Evolutionary conservation across 2,888 invertebrate species (phyloP), one percentile per base, ranked within the genome.

Genomic region (Lamproptera curius): DNA sequence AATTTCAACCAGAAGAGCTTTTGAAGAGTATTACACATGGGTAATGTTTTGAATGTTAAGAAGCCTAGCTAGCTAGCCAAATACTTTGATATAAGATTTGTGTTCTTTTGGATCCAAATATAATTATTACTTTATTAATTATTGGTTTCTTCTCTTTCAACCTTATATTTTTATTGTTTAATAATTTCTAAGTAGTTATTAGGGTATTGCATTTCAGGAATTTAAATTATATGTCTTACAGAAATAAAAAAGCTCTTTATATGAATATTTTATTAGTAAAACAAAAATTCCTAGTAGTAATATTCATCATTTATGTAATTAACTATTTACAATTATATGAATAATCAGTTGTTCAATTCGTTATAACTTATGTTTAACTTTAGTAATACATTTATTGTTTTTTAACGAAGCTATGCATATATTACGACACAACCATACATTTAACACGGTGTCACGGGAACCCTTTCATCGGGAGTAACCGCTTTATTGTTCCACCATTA

Each of bases 371-470:
- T 68, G 70, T 72, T 73, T 78, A 80, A 66, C 67, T 71, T 78
- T 77, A 78, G 65, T 77, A 77, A 71, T 81, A 80, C 74, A 70
- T 68, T 73, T 73, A 71, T 60, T 49, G 36, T 43, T 70, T 72
- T 47, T 43, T 80, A 84, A 85, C 85, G 77, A 85, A 85, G 79
- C 84, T 84, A 85, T 81, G 77, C 71, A 84, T 85, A 85, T 83
- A 77, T 82, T 86, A 87, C 79, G 88, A 88, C 88, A 88, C 88
- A 88, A 88, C 88, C 88, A 88, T 88, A 87, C 76, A 83, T 82
- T 85, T 80, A 86, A 84, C 83, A 83, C 82, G 86, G 83, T 77
- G 81, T 64, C 65, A 56, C 59, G 59, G 56, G 54, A 72, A 73
- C 70, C 56, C 57, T 58, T 64, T 65, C 54, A 56, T 48, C 57